A percentile compares a stretch with the other conserved stretches of the same genome.
Conservation (phyloP, 2,797 vertebrate species). For the Dallia pectoralis region DNA sequence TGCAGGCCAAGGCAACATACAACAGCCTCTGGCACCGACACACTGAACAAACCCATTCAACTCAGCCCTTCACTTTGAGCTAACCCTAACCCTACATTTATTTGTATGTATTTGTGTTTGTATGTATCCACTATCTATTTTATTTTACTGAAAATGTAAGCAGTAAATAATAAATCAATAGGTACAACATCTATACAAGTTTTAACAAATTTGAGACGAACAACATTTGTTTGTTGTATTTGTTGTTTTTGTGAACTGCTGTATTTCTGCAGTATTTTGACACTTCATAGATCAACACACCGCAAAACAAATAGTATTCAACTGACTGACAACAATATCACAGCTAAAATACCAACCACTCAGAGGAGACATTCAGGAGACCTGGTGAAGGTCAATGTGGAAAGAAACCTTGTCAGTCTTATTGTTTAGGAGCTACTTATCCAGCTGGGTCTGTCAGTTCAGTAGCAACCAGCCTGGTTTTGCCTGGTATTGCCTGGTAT, state of each 20-base stretch:
- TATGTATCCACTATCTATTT: neutral
- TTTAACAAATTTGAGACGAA: too few species aligned
- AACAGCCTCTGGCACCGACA: slow-evolving; percentile 2
- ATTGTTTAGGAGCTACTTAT: neutral
- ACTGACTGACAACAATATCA: neutral
- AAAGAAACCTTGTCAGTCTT: neutral
- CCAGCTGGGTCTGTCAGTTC: neutral
- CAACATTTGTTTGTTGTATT: too few species aligned
- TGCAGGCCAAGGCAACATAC: slow-evolving; percentile 51
- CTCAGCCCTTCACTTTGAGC: neutral
- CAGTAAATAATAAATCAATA: neutral
- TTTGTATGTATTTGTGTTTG: neutral
- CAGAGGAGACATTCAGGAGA: neutral
- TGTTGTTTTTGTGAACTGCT: neutral
- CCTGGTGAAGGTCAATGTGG: neutral
- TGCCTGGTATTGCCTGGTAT: too few species aligned
- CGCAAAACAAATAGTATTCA: neutral
- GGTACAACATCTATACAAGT: too few species aligned
- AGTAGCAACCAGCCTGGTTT: neutral
- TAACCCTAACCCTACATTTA: neutral
- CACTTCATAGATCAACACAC: neutral
- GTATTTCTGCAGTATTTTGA: neutral
- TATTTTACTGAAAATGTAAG: neutral
- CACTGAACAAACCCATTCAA: neutral
- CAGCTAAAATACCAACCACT: neutral